A percentile compares a stretch with the other conserved stretches of the same genome.
Evolutionary conservation across 2,797 vertebrate species (phyloP).

Genomic region (Alfaro cultratus): DNA sequence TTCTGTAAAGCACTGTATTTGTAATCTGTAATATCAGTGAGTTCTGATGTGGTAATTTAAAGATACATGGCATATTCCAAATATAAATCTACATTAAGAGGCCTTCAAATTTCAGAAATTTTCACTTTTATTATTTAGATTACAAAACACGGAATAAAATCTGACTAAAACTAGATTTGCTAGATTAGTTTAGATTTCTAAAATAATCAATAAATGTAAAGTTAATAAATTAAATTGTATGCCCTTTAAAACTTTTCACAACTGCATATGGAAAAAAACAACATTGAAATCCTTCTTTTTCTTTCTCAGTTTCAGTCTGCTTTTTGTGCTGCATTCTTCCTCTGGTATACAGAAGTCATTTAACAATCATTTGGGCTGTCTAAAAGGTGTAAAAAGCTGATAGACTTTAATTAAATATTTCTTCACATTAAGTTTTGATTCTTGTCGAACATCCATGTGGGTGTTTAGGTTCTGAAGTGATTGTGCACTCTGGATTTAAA

Average conservation of each 20-base stretch:
- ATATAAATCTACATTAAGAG: background rate
- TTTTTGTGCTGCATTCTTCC: background rate
- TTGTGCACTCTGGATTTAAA: background rate
- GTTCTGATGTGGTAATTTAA: background rate
- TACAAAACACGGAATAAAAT: background rate
- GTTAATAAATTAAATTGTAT: background rate
- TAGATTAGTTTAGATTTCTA: no score
- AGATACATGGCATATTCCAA: background rate
- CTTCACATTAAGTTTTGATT: background rate
- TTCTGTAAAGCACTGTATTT: background rate
- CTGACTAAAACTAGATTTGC: background rate
- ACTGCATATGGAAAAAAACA: background rate
- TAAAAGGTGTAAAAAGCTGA: background rate
- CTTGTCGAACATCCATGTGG: background rate
- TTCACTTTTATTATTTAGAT: background rate
- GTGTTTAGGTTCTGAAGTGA: background rate
- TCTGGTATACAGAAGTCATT: background rate
- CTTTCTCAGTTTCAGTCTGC: background rate
- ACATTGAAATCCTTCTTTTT: background rate
- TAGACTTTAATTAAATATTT: background rate
- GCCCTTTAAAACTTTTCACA: background rate
- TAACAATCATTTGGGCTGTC: background rate
- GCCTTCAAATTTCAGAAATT: background rate
- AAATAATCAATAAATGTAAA: background rate
- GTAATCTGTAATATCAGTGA: background rate